Evolutionary conservation across 2,797 vertebrate species (phyloP), one percentile per base, ranked within the genome.

Genomic region (Percopsis omiscomaycus): DNA sequence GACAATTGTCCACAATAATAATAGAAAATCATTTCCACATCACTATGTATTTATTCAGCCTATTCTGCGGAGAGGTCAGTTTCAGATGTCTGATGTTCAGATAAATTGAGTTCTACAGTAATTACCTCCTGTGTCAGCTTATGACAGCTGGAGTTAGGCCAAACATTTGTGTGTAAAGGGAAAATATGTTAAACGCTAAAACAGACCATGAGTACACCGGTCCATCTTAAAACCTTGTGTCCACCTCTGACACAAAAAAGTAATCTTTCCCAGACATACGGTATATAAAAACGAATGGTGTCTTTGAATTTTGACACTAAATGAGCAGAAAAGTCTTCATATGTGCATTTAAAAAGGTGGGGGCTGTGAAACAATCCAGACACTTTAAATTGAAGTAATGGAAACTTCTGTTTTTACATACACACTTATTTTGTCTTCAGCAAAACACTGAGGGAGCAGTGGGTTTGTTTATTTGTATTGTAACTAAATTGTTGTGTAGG

Each of bases 211-310:
- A 75, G 66, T 70, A 78, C 53, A 64, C 49, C 62, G 60, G 77
- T 61, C 32, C 28, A 61, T 77, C 55, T 68, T 70, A 74, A 82
- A 88, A 72, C 73, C 66, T 55, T 57, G 65, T 69, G 63, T 50
- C 68, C 56, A 66, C 57, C 82, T 67, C 55, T 51, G 44, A 37
- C 11, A 55, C 3, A 28, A 68, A 82, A 82, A 80, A 73, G 27
- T 61, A 71, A 86, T 78, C 67, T 74, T 83, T 73, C 67, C 69
- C 76, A 85, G 82, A 79, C 75, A 74, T 73, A 55, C 77, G 74
- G 56, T 52, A 51, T 55, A 69, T 55, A 61, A 84, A 77, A 77
- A 75, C 71, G 61, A 85, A 86, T 69, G 55, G 61, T 55, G 67
- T 69, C 66, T 66, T 78, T 83, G 80, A 73, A 90, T 87, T 82